phyloP scores from a whole-genome alignment of 2,113 vertebrate genomes.

The Chloebia gouldiae region DNA sequence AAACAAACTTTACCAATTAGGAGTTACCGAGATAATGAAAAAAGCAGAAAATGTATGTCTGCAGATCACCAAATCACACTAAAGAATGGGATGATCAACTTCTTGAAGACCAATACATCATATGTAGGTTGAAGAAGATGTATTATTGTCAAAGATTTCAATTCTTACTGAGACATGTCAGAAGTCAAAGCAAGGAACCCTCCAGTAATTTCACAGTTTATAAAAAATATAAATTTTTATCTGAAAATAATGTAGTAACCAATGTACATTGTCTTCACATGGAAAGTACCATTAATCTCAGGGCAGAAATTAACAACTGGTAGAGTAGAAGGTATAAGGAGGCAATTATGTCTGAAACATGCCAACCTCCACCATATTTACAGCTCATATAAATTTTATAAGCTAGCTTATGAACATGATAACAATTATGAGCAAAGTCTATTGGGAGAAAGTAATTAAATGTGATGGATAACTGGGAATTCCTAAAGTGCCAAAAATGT shows the following conservation, averaged over 20 bases:
- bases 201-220: background rate
- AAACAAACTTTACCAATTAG: background rate
- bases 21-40: background rate
- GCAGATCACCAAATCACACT: background rate
- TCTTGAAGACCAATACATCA: background rate
- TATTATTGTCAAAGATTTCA: background rate
- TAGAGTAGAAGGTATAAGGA: background rate
- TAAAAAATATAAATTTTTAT: background rate
- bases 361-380: background rate
- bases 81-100: background rate
- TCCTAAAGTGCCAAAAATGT: background rate
- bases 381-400: background rate
- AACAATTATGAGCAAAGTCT: constrained; percentile 13
- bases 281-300: background rate
- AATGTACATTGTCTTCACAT: background rate
- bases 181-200: background rate
- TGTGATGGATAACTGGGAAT: background rate
- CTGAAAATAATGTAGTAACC: background rate
- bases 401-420: background rate
- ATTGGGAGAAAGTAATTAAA: constrained; percentile 54
- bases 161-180: background rate
- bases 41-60: background rate
- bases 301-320: background rate
- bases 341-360: background rate
- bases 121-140: rapidly evolving